Evolutionary conservation across 2,797 vertebrate genomes (phyloP).

Genomic region (Tangara arthus): DNA sequence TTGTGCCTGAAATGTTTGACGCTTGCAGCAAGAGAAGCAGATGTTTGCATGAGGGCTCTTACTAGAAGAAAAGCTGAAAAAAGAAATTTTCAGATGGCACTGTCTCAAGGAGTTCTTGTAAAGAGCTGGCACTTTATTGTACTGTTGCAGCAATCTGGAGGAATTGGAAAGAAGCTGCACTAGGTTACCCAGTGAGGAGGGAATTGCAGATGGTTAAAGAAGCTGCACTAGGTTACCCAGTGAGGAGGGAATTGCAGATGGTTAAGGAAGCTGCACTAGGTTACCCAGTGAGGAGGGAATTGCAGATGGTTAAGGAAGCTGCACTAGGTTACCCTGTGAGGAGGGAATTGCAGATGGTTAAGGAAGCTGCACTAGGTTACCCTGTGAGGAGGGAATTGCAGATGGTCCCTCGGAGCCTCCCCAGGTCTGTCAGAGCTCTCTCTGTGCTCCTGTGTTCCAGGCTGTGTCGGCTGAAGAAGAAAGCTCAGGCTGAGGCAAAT

Average conservation of each 20-base stretch:
- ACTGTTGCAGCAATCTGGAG: not conserved
- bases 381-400: not conserved
- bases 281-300: too few relatives aligned
- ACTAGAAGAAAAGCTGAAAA: not conserved
- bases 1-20: not conserved
- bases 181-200: too few relatives aligned
- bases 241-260: too few relatives aligned
- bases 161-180: not conserved
- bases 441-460: slow-evolving; percentile 63
- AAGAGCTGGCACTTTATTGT: not conserved
- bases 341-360: too few relatives aligned
- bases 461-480: slow-evolving; percentile 95
- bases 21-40: not conserved
- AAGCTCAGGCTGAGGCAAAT: slow-evolving; percentile 95
- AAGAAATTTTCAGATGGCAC: not conserved
- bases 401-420: not conserved
- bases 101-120: not conserved
- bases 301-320: not conserved
- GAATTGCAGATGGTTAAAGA: too few relatives aligned
- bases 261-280: too few relatives aligned
- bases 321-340: too few relatives aligned
- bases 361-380: too few relatives aligned
- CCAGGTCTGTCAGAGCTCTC: not conserved
- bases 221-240: too few relatives aligned
- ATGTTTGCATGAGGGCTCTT: not conserved